Conservation (phyloP, 2,113 vertebrate genomes). For the Falco punctatus region DNA sequence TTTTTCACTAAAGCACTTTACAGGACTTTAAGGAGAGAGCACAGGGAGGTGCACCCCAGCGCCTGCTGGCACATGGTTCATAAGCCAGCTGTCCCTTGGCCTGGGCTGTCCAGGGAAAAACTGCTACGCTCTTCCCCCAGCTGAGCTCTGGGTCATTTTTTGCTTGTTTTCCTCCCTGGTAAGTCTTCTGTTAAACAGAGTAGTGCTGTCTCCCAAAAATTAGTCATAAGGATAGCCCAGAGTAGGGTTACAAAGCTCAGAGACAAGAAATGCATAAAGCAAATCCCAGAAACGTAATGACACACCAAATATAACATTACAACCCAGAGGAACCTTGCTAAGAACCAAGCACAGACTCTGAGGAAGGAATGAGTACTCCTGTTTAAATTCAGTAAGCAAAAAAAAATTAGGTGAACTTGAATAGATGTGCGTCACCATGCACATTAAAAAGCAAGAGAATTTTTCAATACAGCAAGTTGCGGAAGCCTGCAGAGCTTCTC, state of each 20-base stretch:
- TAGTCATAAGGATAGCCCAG: fast-evolving
- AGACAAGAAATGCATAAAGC: background rate
- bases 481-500: background rate
- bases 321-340: background rate
- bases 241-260: background rate
- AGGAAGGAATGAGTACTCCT: background rate
- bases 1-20: background rate
- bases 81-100: background rate
- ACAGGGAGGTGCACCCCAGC: background rate
- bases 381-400: background rate
- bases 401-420: background rate
- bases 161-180: background rate
- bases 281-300: background rate
- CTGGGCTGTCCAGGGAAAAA: background rate
- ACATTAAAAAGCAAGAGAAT: background rate
- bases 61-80: fast-evolving
- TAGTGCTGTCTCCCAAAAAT: background rate
- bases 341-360: background rate
- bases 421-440: background rate
- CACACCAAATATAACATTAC: no score
- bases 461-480: background rate
- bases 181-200: background rate
- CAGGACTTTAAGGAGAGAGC: no score
- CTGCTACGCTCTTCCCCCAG: fast-evolving
- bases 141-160: background rate